Evolutionary conservation across 2,797 vertebrate species (phyloP).

Genomic region (Bothrops alternatus): DNA sequence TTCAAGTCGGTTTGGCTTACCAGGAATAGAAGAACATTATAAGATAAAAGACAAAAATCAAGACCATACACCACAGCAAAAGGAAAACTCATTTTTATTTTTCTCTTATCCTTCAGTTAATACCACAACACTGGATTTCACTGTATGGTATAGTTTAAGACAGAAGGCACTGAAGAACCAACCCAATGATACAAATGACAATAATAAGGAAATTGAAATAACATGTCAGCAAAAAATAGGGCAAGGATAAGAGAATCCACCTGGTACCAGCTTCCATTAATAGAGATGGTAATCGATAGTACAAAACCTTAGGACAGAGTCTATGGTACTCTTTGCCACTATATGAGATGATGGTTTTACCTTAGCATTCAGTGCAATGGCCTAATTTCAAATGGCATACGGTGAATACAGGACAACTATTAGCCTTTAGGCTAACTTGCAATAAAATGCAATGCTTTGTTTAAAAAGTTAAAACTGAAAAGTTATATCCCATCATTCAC

Average conservation of each 20-base stretch:
- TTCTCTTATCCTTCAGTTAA: constrained; percentile 64
- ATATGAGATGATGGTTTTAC: constrained; percentile 33
- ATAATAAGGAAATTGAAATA: constrained; percentile 42
- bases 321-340: constrained; percentile 46
- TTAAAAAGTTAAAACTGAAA: constrained; percentile 49
- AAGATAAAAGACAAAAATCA: not conserved
- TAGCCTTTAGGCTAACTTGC: constrained; percentile 39
- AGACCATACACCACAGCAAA: constrained; percentile 31
- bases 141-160: constrained; percentile 68
- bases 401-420: constrained; percentile 31
- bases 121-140: constrained; percentile 62
- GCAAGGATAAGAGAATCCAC: constrained; percentile 37
- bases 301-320: constrained; percentile 47
- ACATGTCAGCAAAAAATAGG: not conserved
- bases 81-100: constrained; percentile 68
- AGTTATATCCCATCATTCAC: constrained; percentile 44
- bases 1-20: not conserved
- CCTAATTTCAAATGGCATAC: constrained; percentile 28
- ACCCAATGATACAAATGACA: constrained; percentile 59
- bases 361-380: constrained; percentile 40
- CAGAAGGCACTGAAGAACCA: constrained; percentile 72
- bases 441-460: constrained; percentile 32
- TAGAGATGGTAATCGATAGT: constrained; percentile 55
- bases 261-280: constrained; percentile 39
- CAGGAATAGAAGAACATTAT: not conserved